Evolutionary conservation across 2,888 invertebrate species (phyloP).

Genomic region (Spatulosminthurus flaviceps): DNA sequence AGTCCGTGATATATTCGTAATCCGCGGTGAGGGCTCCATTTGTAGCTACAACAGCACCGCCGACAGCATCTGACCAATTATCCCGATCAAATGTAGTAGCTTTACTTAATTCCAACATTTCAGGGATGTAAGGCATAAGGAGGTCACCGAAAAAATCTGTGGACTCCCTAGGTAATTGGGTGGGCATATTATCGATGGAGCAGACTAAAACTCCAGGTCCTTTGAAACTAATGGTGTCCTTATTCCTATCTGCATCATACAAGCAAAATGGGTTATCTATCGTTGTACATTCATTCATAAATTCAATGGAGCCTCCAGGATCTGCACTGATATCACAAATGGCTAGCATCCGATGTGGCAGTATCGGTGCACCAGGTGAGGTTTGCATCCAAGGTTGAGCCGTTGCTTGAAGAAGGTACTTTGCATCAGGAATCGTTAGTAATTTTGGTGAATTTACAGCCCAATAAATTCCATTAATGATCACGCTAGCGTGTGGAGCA

Average conservation of each 20-base stretch:
- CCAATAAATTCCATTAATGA: constrained; percentile 99
- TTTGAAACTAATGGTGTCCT: constrained; percentile 94
- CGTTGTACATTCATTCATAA: constrained; percentile 99
- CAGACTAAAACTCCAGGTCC: constrained; percentile 99
- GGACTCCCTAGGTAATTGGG: constrained; percentile 95
- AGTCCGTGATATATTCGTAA: constrained; percentile 93
- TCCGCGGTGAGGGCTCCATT: constrained; percentile 91
- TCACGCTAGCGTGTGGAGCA: constrained; percentile 95
- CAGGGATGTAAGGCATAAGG: constrained; percentile 85
- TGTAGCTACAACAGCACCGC: constrained; percentile 92
- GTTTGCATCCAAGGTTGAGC: constrained; percentile 93
- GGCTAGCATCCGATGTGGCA: constrained; percentile 90
- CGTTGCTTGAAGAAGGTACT: constrained; percentile 86
- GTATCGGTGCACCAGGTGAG: constrained; percentile 84
- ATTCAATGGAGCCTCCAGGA: constrained; percentile 98
- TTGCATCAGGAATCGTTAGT: constrained; percentile 97
- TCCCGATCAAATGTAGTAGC: constrained; percentile 80
- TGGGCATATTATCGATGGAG: constrained; percentile 99
- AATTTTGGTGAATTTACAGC: constrained; percentile 95
- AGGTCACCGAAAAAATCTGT: constrained; percentile 98
- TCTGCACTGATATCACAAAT: constrained; percentile 99
- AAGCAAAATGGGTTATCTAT: constrained; percentile 99
- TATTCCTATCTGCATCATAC: constrained; percentile 99
- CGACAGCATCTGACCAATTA: constrained; percentile 76
- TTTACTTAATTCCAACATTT: constrained; percentile 88